Evolutionary conservation across 2,113 vertebrate species (phyloP).

Genomic region (Aptenodytes forsteri): DNA sequence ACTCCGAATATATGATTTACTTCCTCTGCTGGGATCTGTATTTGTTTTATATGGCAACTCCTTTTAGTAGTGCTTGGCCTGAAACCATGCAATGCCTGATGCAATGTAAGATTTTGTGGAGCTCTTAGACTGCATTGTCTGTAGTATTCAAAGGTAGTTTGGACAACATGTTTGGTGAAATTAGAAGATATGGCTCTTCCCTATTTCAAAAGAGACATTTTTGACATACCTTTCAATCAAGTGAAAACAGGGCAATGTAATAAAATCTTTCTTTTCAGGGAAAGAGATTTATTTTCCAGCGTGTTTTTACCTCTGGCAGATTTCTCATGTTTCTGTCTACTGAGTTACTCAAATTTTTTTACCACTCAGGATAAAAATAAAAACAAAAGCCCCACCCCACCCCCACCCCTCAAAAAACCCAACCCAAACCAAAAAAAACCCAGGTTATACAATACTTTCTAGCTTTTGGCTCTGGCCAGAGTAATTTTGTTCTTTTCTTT

Average conservation of each 20-base stretch:
- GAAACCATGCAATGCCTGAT: background rate
- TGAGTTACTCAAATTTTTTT: background rate
- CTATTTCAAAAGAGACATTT: background rate
- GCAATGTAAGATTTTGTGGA: background rate
- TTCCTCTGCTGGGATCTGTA: background rate
- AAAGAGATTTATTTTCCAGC: background rate
- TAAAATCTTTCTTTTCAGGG: background rate
- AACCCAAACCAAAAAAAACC: background rate
- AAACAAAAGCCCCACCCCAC: fast-evolving
- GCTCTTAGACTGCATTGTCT: background rate
- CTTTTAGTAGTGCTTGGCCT: background rate
- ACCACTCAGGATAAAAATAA: background rate
- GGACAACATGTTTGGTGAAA: background rate
- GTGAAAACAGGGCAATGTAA: background rate
- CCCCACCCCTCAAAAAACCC: fast-evolving
- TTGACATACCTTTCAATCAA: background rate
- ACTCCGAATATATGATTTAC: background rate
- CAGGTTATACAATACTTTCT: background rate
- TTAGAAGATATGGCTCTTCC: background rate
- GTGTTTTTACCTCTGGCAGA: background rate
- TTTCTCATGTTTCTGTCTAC: background rate
- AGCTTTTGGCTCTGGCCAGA: background rate
- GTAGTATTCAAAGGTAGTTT: background rate
- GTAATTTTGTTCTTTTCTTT: background rate
- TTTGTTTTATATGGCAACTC: background rate